These are phyloP conservation scores for Strigamia crassipes DNA, from an alignment of 2,888 invertebrate genomes.

Conservation along the genomic window DNA sequence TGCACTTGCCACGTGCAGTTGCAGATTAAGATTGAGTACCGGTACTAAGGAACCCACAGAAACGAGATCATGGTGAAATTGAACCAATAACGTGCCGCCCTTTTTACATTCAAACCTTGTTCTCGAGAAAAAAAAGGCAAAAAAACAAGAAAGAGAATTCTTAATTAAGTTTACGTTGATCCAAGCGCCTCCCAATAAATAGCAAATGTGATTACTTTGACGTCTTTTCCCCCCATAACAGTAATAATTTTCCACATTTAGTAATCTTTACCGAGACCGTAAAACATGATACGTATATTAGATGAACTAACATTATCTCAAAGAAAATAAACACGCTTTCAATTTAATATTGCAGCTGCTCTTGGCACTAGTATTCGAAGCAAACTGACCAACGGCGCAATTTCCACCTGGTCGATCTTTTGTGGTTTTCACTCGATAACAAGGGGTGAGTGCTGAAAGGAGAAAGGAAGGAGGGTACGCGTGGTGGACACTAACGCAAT, in stretches of 20 bases:
- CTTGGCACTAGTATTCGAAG: slow-evolving; percentile 1
- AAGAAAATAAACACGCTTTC: neutral
- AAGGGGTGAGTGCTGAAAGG: neutral
- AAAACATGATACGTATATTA: neutral
- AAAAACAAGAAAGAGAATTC: no score
- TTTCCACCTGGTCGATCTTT: slow-evolving; percentile 26
- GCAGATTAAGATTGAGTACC: slow-evolving; percentile 2
- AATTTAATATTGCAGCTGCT: slow-evolving; percentile 21
- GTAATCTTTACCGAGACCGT: no score
- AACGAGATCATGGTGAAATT: neutral
- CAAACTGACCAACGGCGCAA: neutral
- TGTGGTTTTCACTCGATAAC: slow-evolving; percentile 34
- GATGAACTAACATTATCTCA: no score
- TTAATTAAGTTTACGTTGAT: neutral
- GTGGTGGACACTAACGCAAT: slow-evolving; percentile 12
- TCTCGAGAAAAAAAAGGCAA: neutral
- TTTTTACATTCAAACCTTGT: neutral
- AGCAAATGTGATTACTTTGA: neutral
- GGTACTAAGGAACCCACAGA: neutral
- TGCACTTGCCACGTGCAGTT: neutral
- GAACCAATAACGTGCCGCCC: neutral
- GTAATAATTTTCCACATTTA: neutral
- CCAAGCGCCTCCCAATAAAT: neutral
- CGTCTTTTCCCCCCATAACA: neutral
- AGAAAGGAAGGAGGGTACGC: neutral